Evolutionary conservation across 1,140 invertebrate species (phyloP), one percentile per base, ranked within the genome.

Genomic region (Bombus soroeensis): DNA sequence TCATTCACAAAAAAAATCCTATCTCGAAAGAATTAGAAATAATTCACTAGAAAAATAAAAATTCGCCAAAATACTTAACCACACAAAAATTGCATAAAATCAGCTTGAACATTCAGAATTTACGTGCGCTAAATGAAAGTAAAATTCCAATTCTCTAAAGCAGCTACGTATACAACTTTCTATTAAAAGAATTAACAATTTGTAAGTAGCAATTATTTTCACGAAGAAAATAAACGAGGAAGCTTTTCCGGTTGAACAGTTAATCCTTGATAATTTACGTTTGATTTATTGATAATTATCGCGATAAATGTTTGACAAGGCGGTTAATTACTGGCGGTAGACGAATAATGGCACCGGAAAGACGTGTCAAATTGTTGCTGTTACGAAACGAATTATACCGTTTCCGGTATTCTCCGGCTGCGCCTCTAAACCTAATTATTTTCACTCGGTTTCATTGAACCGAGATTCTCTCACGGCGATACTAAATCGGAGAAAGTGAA

Each of bases 371-470:
- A 62, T 10, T 77, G 73, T 68, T 37, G 28, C 43, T 41, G 39
- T 85, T 80, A 73, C 68, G 68, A 72, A 80, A 80, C 57, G 15
- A 15, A 25, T 82, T 75, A 15, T 39, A 59, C 12, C 43, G 62
- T 64, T 80, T 80, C 83, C 76, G n/a, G 72, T 57, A 57, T 57
- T 4, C 34, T 59, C 76, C n/a, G 37, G 43, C 12, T 12, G 37
- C n/a, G 28, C 3, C 81, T 83, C 75, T 70, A 79, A 89, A 89
- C 86, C 75, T 89, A 89, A 89, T 89, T 89, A 78, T 80, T 83
- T 74, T 68, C 79, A 28, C 72, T 74, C n/a, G 32, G 25, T 43
- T 53, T 53, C 18, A 22, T 41, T 34, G n/a, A 70, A 32, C 74
- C 83, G 32, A 87, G 88, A 89, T 89, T 74, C 81, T 83, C 80